Conservation (phyloP, 2,113 vertebrate species). For the Bubo scandiacus region DNA sequence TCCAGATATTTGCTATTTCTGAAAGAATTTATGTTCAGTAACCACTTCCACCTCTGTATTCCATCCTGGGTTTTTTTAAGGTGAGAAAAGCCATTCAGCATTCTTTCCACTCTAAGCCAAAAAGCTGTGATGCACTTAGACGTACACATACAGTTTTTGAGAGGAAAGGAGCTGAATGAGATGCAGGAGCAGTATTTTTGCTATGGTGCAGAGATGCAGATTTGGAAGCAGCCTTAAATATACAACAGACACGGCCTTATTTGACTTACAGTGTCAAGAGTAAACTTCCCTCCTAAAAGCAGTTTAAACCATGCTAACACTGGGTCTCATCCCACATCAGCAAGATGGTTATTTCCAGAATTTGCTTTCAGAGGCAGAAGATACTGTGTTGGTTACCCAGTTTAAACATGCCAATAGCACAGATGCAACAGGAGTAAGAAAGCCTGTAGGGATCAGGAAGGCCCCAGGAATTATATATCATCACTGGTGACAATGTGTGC, state of each 20-base stretch:
- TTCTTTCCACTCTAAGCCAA: conserved; percentile 13
- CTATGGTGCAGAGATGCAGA: background rate
- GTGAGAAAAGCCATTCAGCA: conserved; percentile 18
- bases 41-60: background rate
- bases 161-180: background rate
- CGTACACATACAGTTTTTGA: background rate
- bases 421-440: background rate
- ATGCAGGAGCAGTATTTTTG: background rate
- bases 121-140: background rate
- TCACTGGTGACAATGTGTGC: background rate
- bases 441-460: background rate
- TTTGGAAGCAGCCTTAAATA: conserved; percentile 14
- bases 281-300: background rate
- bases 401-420: background rate
- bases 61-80: background rate
- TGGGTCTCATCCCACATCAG: background rate
- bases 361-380: background rate
- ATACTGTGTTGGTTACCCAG: background rate
- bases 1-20: background rate
- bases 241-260: background rate
- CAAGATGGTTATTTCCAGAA: background rate
- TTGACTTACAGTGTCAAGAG: background rate
- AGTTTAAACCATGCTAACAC: background rate
- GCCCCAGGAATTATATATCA: background rate
- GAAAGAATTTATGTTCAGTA: background rate